Evolutionary conservation across 2,113 vertebrate genomes (phyloP), one percentile per base, ranked within the genome.

Genomic region (Piprites chloris): DNA sequence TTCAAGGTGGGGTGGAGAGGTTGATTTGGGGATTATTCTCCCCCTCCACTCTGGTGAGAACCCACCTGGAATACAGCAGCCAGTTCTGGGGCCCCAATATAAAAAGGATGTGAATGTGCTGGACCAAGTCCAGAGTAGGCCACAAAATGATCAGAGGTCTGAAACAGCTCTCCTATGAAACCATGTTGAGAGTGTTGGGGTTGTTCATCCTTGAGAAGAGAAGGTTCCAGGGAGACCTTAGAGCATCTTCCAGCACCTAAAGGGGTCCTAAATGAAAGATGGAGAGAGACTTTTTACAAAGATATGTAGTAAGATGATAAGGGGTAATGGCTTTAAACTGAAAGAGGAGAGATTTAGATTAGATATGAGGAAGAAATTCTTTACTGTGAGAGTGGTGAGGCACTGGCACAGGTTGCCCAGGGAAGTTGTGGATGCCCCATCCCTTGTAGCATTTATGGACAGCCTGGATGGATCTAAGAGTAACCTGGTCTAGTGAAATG

Each of bases 401-500:
- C 46, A 44, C 26, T 22, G 53, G 61, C 35, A 33, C 9, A 52
- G 33, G 22, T 30, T 59, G 10, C 7, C 12, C 61, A 74, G 69
- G 52, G 44, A 46, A 46, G 46, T 6, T 52, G 52, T 52, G 52
- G 33, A 17, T 30, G 18, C 10, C 22, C 27, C 10, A 3, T 37
- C 27, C 46, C 28, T 67, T 28, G 18, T 24, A 7, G 5, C 33
- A 10, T 23, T 50, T 27, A 44, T 37, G 37, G 6, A 9, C 14
- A 42, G 27, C 22, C 14, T 12, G 7, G 37, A 39, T 33, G 44
- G 32, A 5, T 21, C 44, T 39, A 44, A 39, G 23, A 59, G 23
- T 28, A 37, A 46, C 0, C 0, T 11, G 12, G 10, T 28, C 19
- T 33, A 44, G 44, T 14, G 23, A 46, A 67, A 52, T 9, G 5